These are phyloP conservation scores for Stenodema calcarata DNA, from an alignment of 2,888 invertebrate species.

Conservation along the genomic window DNA sequence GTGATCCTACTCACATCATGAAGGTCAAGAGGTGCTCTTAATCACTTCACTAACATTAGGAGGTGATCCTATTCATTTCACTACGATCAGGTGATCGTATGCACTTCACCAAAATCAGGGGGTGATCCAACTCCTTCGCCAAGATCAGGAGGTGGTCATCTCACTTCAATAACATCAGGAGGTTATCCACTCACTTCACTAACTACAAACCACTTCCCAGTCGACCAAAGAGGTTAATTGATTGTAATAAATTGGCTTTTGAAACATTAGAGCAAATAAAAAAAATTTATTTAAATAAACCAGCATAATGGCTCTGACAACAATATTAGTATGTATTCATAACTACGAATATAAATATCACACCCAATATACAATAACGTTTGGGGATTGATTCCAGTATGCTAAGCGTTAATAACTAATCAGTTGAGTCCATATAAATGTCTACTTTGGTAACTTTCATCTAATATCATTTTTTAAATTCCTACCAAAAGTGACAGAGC, in stretches of 20 bases:
- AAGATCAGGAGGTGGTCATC: too few species aligned
- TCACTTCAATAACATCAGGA: too few species aligned
- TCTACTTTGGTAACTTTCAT: conserved; percentile 23
- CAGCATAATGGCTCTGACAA: conserved; percentile 23
- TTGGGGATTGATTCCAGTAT: conserved; percentile 13
- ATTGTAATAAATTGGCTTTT: background rate
- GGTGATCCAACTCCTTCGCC: too few species aligned
- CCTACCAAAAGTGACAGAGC: conserved; percentile 16
- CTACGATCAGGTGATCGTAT: too few species aligned
- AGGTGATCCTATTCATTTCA: too few species aligned
- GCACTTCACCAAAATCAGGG: too few species aligned
- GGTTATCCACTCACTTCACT: too few species aligned
- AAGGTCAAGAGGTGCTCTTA: too few species aligned
- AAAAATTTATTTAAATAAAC: conserved; percentile 24
- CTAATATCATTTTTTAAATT: conserved; percentile 15
- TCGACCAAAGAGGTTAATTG: too few species aligned
- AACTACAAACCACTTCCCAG: too few species aligned
- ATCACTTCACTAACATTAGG: too few species aligned
- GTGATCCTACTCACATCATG: too few species aligned
- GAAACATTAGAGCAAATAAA: background rate
- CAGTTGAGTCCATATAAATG: conserved; percentile 23
- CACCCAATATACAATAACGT: background rate
- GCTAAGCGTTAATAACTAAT: conserved; percentile 26
- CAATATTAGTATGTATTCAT: conserved; percentile 25
- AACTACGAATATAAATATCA: background rate